Percentiles rank a stretch among this genome's conserved stretches.
Conservation (phyloP, 2,113 vertebrate genomes). For the Lontra canadensis region DNA sequence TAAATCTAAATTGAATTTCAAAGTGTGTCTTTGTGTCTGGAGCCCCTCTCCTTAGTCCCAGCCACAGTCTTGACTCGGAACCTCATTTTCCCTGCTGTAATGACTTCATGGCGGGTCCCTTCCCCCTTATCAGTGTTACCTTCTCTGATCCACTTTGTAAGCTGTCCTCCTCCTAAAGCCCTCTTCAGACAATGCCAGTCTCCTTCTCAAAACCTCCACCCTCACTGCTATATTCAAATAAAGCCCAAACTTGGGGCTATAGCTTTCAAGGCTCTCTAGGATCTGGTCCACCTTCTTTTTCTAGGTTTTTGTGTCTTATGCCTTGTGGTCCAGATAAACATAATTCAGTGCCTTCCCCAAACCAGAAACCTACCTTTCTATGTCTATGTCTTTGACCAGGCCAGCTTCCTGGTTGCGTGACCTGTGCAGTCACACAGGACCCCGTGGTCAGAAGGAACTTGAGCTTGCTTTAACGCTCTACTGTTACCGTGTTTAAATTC, state of each 20-base stretch:
- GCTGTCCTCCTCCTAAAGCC: neutral
- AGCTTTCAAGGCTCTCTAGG: neutral
- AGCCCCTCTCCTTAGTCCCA: neutral
- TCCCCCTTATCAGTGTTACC: neutral
- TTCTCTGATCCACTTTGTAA: neutral
- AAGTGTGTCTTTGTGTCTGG: constrained; percentile 25
- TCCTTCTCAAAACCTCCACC: neutral
- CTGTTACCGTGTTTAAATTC: neutral
- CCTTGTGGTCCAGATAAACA: neutral
- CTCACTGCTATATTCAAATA: neutral
- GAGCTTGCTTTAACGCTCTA: neutral
- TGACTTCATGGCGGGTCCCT: neutral
- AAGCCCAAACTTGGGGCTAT: neutral
- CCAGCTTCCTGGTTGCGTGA: neutral
- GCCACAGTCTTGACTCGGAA: neutral
- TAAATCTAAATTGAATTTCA: constrained; percentile 61
- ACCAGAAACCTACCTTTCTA: neutral
- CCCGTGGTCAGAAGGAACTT: neutral
- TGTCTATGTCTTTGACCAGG: neutral
- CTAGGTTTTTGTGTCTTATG: neutral
- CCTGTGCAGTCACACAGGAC: rapidly evolving
- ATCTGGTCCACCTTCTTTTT: neutral
- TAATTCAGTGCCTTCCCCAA: neutral
- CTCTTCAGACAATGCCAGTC: neutral
- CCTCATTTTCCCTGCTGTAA: neutral